Evolutionary conservation across 2,113 vertebrate species (phyloP).

Genomic region (Salvelinus fontinalis): DNA sequence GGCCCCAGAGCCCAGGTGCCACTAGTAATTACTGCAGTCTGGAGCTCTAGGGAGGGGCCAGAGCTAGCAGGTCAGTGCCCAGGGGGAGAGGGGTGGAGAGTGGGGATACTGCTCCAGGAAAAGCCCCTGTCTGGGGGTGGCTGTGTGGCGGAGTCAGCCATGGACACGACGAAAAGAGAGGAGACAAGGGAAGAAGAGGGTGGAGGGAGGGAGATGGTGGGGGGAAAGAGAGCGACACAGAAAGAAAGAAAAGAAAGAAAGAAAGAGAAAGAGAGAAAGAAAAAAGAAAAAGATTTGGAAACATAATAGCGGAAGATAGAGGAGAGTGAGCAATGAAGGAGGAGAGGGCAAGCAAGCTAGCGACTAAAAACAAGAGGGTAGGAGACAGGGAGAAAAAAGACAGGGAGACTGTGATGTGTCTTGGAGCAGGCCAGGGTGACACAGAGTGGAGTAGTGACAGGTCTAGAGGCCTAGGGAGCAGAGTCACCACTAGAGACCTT

Average conservation of each 20-base stretch:
- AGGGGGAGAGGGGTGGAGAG: slow-evolving; percentile 23
- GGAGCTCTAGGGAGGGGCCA: slow-evolving; percentile 61
- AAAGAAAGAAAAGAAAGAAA: slow-evolving; percentile 10
- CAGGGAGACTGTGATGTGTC: slow-evolving; percentile 29
- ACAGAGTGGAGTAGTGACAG: slow-evolving; percentile 57
- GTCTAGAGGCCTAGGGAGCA: slow-evolving; percentile 64
- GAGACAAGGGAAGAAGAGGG: slow-evolving; percentile 55
- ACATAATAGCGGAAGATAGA: neutral
- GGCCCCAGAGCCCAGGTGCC: slow-evolving; percentile 71
- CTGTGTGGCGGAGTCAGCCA: slow-evolving; percentile 88
- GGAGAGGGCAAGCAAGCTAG: slow-evolving; percentile 17
- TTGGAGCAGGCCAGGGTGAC: slow-evolving; percentile 51
- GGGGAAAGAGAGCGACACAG: neutral
- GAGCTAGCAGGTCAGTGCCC: slow-evolving; percentile 50
- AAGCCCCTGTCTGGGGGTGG: slow-evolving; percentile 69
- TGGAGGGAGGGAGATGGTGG: no score
- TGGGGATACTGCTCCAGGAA: neutral
- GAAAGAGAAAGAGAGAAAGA: slow-evolving; percentile 6
- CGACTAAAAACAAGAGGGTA: neutral
- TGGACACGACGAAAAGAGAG: slow-evolving; percentile 79
- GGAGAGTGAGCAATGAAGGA: neutral
- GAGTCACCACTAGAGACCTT: slow-evolving; percentile 41
- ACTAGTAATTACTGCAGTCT: slow-evolving; percentile 72
- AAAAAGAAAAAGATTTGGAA: neutral
- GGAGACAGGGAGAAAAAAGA: slow-evolving; percentile 7